A percentile compares a stretch with the other conserved stretches of the same genome.
Conservation (phyloP, 2,113 vertebrate genomes). For the Chrysemys picta region DNA sequence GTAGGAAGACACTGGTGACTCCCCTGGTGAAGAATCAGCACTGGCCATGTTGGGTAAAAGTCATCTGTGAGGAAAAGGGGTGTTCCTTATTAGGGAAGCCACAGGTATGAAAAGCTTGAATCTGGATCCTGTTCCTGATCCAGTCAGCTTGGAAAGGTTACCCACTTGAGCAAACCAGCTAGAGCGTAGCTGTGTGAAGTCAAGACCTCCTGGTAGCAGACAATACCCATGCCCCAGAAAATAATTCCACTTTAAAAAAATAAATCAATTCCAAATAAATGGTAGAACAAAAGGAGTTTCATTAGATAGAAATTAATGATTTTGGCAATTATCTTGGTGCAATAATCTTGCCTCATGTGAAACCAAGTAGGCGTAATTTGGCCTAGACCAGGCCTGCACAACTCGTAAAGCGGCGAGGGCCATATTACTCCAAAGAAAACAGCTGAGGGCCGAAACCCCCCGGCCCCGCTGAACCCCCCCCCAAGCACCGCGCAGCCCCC, state of each 20-base stretch:
- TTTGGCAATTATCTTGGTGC: background rate
- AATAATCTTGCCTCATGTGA: background rate
- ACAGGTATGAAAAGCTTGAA: background rate
- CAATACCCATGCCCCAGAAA: background rate
- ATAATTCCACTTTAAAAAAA: background rate
- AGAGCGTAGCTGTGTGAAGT: background rate
- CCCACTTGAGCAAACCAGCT: background rate
- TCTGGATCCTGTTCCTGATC: background rate
- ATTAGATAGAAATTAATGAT: background rate
- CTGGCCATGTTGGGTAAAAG: background rate
- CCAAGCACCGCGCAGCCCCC: too few species aligned
- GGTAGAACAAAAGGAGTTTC: background rate
- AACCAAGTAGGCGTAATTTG: rapidly evolving
- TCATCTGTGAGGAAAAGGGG: background rate
- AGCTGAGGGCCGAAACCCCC: too few species aligned
- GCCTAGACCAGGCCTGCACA: too few species aligned
- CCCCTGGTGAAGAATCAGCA: too few species aligned
- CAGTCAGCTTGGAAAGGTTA: background rate
- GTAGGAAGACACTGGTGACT: background rate
- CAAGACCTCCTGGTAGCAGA: background rate
- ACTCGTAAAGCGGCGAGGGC: too few species aligned
- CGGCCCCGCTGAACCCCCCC: too few species aligned
- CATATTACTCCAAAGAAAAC: too few species aligned
- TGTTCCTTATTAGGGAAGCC: background rate
- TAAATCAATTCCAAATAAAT: background rate